These are phyloP conservation scores for Eublepharis macularius DNA, from an alignment of 2,113 vertebrate species.

Conservation along the genomic window DNA sequence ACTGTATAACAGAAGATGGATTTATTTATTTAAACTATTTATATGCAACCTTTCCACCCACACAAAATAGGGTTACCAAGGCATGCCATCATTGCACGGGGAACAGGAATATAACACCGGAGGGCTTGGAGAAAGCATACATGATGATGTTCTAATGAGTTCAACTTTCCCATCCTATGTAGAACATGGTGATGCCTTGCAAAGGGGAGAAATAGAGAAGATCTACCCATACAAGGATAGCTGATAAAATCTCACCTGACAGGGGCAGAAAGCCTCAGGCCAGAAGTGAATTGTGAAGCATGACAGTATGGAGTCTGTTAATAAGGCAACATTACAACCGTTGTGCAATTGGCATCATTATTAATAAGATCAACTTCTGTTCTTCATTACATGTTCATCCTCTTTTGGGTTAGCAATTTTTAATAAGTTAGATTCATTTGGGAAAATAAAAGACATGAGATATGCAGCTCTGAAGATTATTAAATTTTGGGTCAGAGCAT, in stretches of 20 bases:
- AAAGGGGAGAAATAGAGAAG: background rate
- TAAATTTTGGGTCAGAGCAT: slow-evolving; percentile 38
- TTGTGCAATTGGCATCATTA: background rate
- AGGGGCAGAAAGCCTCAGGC: background rate
- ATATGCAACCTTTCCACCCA: too few relatives aligned
- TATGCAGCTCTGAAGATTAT: background rate
- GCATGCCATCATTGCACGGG: background rate
- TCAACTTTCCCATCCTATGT: background rate
- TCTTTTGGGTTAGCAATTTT: slow-evolving; percentile 1
- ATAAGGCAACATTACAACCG: slow-evolving; percentile 10
- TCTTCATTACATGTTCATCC: background rate
- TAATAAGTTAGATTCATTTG: slow-evolving; percentile 22
- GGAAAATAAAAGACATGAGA: background rate
- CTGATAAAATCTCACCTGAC: slow-evolving; percentile 10
- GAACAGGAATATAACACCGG: too few relatives aligned
- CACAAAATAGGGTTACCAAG: too few relatives aligned
- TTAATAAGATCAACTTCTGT: slow-evolving; percentile 10
- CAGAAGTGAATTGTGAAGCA: slow-evolving; percentile 3
- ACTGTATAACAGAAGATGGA: background rate
- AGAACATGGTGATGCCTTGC: background rate
- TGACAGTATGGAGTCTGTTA: slow-evolving; percentile 7
- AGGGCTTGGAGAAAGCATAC: background rate
- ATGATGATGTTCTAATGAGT: background rate
- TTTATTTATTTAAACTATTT: too few relatives aligned
- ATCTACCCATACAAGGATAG: background rate